Evolutionary conservation across 2,797 vertebrate genomes (phyloP).

Genomic region (Arctocebus calabarensis): DNA sequence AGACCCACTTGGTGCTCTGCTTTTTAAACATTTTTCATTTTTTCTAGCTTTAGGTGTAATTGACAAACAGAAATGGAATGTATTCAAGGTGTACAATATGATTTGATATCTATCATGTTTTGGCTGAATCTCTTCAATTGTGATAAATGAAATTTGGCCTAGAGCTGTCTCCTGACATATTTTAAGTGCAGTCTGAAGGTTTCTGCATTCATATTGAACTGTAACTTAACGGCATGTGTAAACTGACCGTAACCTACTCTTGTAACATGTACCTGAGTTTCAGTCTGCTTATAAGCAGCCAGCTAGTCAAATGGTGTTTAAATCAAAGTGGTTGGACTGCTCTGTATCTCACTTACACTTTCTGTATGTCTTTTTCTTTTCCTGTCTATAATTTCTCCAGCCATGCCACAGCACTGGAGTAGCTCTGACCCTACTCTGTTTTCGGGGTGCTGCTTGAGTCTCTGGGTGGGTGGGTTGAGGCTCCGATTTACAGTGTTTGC

Average conservation of each 20-base stretch:
- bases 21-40: not conserved
- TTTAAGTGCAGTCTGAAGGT: not conserved
- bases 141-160: not conserved
- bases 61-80: not conserved
- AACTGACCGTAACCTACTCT: not conserved
- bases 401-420: accelerated
- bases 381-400: not conserved
- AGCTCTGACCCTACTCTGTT: not conserved
- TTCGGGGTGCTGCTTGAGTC: not conserved
- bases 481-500: not conserved
- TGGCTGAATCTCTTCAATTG: not conserved
- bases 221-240: not conserved
- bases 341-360: not conserved
- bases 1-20: not conserved
- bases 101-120: not conserved
- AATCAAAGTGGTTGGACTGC: not conserved
- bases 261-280: not conserved
- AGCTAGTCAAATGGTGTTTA: not conserved
- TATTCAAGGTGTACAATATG: not conserved
- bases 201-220: not conserved
- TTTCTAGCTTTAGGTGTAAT: not conserved
- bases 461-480: not conserved
- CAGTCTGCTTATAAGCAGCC: not conserved
- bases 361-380: not conserved
- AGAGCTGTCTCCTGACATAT: not conserved